Percentiles rank a stretch among this genome's conserved stretches.
These are phyloP conservation scores for Pelvicachromis taeniatus DNA, from an alignment of 2,113 vertebrate species.

Conservation along the genomic window DNA sequence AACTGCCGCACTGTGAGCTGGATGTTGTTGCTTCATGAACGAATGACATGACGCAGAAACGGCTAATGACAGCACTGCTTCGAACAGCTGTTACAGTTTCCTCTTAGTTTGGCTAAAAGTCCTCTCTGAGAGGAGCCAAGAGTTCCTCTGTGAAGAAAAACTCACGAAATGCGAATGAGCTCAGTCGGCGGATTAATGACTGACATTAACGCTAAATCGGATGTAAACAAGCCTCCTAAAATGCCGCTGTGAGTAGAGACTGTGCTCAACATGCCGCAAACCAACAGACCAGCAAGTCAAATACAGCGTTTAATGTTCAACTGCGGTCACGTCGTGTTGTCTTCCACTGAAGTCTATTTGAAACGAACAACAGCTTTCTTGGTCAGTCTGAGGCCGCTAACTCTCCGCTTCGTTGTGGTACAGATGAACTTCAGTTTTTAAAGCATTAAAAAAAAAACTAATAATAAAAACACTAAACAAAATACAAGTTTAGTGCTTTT, in stretches of 20 bases:
- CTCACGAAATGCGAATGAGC: not conserved
- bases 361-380: not conserved
- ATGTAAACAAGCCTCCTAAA: not conserved
- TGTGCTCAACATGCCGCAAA: not conserved
- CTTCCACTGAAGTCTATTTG: not conserved
- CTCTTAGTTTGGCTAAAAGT: accelerated
- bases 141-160: not conserved
- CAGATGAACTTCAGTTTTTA: accelerated
- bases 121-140: accelerated
- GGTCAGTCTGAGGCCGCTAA: not conserved
- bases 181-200: accelerated
- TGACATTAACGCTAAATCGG: not conserved
- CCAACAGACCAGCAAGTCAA: not conserved
- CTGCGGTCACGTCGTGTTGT: too few species aligned
- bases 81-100: not conserved
- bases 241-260: accelerated
- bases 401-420: not conserved
- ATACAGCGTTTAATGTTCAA: too few species aligned
- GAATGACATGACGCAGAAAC: not conserved
- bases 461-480: not conserved
- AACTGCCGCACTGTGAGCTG: not conserved
- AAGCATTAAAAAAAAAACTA: not conserved
- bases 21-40: not conserved
- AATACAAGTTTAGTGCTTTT: not conserved
- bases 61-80: not conserved